phyloP scores from a whole-genome alignment of 2,797 vertebrate species.

The Enteromius unitaeniatus region DNA sequence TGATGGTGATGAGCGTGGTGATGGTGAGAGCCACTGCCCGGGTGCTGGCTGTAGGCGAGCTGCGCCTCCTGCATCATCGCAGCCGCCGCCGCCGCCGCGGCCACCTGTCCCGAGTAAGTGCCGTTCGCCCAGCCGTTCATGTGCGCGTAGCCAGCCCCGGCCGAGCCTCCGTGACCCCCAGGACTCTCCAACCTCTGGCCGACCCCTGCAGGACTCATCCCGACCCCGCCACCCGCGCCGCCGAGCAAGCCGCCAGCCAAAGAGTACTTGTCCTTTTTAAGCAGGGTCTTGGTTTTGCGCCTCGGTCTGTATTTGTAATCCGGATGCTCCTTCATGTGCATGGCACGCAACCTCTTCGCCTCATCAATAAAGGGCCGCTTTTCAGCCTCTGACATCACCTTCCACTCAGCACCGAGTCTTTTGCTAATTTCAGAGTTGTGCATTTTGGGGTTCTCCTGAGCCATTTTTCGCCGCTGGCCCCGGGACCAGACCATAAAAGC shows the following conservation, averaged over 20 bases:
- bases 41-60: constrained; percentile 93
- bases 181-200: constrained; percentile 91
- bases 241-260: constrained; percentile 90
- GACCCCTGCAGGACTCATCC: constrained; percentile 77
- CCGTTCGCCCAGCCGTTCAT: constrained; percentile 97
- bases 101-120: constrained; percentile 91
- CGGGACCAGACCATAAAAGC: constrained; percentile 93
- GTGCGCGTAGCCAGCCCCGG: constrained; percentile 86
- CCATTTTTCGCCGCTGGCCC: constrained; percentile 88
- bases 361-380: constrained; percentile 98
- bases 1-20: constrained; percentile 86
- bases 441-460: constrained; percentile 91
- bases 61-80: constrained; percentile 97
- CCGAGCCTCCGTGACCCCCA: constrained; percentile 79
- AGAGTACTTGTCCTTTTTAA: constrained; percentile 98
- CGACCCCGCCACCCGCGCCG: constrained; percentile 77
- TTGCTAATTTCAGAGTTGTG: constrained; percentile 92
- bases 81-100: constrained; percentile 91
- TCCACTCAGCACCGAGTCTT: constrained; percentile 88
- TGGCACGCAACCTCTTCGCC: constrained; percentile 93
- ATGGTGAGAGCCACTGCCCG: constrained; percentile 84
- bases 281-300: constrained; percentile 95
- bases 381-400: constrained; percentile 95
- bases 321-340: constrained; percentile 99
- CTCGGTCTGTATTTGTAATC: constrained; percentile 98